phyloP scores from a whole-genome alignment of 2,797 vertebrate species.

The Cryptoblepharus egeriae region DNA sequence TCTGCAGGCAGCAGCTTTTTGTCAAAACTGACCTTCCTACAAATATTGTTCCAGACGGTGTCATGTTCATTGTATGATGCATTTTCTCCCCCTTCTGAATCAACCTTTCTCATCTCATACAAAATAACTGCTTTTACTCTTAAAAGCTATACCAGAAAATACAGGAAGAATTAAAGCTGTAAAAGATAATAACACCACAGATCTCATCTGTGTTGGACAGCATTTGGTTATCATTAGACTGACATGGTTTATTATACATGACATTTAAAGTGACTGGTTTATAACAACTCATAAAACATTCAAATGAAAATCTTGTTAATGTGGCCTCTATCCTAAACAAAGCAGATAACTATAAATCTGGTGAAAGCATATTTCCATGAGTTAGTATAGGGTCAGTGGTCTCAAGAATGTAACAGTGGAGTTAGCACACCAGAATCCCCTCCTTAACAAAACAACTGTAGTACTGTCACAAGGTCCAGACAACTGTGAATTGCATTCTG shows the following conservation, averaged over 20 bases:
- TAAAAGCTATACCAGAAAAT: background rate
- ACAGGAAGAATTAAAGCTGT: background rate
- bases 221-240: background rate
- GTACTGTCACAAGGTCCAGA: too few species aligned
- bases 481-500: too few species aligned
- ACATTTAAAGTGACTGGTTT: background rate
- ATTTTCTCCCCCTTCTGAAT: background rate
- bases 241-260: background rate
- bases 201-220: background rate
- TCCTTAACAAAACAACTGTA: too few species aligned
- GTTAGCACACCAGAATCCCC: too few species aligned
- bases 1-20: background rate
- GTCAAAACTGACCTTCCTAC: background rate
- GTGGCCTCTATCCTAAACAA: too few species aligned
- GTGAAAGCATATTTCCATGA: too few species aligned
- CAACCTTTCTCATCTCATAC: background rate
- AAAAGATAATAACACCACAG: background rate
- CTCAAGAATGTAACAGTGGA: too few species aligned
- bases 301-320: too few species aligned
- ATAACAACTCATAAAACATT: too few species aligned
- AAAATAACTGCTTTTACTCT: background rate
- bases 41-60: background rate
- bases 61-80: background rate
- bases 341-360: too few species aligned
- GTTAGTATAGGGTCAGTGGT: too few species aligned